A percentile compares a stretch with the other conserved stretches of the same genome.
These are phyloP conservation scores for Callimorpha dominula DNA, from an alignment of 2,888 invertebrate genomes.

Conservation along the genomic window DNA sequence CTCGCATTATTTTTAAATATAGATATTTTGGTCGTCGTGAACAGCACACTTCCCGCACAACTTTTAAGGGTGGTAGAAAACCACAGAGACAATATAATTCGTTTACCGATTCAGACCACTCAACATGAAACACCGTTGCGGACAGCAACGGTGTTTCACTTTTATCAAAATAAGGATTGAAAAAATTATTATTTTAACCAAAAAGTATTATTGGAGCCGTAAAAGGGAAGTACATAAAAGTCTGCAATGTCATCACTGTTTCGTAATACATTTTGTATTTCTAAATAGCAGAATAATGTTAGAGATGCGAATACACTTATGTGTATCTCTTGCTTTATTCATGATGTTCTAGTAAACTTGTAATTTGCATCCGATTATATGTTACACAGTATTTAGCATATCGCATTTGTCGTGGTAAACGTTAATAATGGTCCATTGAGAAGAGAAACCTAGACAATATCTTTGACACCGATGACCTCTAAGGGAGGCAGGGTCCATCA, in stretches of 20 bases:
- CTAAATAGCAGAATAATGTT: neutral
- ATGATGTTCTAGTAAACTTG: neutral
- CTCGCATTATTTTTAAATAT: neutral
- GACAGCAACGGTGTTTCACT: no score
- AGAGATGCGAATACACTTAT: neutral
- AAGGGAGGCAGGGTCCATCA: constrained; percentile 64
- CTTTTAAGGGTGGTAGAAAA: neutral
- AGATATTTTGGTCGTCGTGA: neutral
- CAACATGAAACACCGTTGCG: neutral
- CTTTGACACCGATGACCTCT: constrained; percentile 69
- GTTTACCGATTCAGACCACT: neutral
- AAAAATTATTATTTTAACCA: no score
- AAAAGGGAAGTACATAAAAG: neutral
- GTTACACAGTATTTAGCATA: neutral
- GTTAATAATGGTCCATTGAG: constrained; percentile 62
- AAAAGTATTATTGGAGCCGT: no score
- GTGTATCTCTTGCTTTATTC: neutral
- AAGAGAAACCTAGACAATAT: constrained; percentile 62
- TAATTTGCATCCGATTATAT: neutral
- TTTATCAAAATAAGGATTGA: neutral
- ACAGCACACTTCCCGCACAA: neutral
- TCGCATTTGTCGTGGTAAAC: constrained; percentile 5
- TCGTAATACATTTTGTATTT: neutral
- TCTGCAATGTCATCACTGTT: neutral
- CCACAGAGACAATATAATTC: neutral